A percentile compares a stretch with the other conserved stretches of the same genome.
Conservation (phyloP, 2,888 invertebrate species). For the Hipparchia sbordonii region DNA sequence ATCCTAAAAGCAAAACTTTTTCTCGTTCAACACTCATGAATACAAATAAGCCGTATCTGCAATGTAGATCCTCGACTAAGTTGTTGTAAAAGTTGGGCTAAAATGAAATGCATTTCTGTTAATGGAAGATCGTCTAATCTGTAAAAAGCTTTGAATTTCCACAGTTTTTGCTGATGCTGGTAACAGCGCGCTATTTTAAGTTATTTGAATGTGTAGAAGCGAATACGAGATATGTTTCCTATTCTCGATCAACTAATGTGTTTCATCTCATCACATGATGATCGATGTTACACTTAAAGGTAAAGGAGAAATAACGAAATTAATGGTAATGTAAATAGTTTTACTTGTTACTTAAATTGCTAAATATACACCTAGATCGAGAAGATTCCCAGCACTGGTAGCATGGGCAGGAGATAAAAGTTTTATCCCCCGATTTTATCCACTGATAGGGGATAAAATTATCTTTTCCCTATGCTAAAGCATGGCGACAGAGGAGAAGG, state of each 20-base stretch:
- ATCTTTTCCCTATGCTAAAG: too few relatives aligned
- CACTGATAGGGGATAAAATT: too few relatives aligned
- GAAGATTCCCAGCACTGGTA: too few relatives aligned
- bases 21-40: slow-evolving; percentile 18
- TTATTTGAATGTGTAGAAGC: neutral
- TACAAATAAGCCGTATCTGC: slow-evolving; percentile 15
- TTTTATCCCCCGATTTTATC: too few relatives aligned
- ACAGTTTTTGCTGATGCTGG: neutral
- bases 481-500: too few relatives aligned
- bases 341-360: too few relatives aligned
- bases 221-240: neutral
- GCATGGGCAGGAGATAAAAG: too few relatives aligned
- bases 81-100: slow-evolving; percentile 5
- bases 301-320: too few relatives aligned
- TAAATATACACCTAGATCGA: too few relatives aligned
- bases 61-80: slow-evolving; percentile 7
- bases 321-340: too few relatives aligned
- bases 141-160: neutral
- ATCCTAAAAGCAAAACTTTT: slow-evolving; percentile 7
- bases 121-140: slow-evolving; percentile 1
- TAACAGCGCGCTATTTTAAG: neutral
- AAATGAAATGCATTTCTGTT: slow-evolving; percentile 14
- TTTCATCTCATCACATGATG: neutral
- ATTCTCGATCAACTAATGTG: too few relatives aligned
- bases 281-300: too few relatives aligned